Base-by-base conservation (phyloP, 2,113 vertebrate genomes). In the Actenoides lindsayi region DNA sequence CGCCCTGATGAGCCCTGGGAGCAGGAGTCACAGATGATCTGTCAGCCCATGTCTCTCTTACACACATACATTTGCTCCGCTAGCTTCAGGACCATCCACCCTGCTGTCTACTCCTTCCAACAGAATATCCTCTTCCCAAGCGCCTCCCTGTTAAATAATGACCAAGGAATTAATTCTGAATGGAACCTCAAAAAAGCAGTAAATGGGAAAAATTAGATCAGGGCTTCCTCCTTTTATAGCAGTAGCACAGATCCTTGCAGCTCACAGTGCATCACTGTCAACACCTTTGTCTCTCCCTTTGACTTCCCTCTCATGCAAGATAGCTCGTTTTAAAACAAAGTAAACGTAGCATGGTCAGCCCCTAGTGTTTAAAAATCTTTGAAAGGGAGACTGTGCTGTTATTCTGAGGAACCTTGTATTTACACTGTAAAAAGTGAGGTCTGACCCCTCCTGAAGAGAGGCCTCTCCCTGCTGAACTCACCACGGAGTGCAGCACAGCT, bases 401-500 rank as follows among this genome's bases (percentile, higher is more conserved):
- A 57, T 83, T 89, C 93, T 83, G 87, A 89, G 93, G 93, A 89
- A 89, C 90, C 76, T 83, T 90, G 70, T 98, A 97, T 98, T 98
- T 98, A 98, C 92, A 97, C 96, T 97, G 97, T 89, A 90, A 97
- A 97, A 98, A 93, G 96, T 73, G 96, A 93, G 94, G 92, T 92
- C 90, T 97, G 98, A 98, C 97, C 98, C 96, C 94, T 97, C 94
- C 96, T 95, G 97, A 97, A 84, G 89, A 73, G 96, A 97, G 82
- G 97, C 96, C 96, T 95, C 96, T 97, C 89, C 85, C 90, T 16
- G 57, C 76, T 92, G 94, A 96, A 96, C 97, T 93, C 60, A 73
- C 96, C 14, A 68, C 12, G 39, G 93, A 73, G 95, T 23, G 76
- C 67, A 81, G 94, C 54, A 92, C 86, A 94, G 80, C 92, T 80